Evolutionary conservation across 2,888 invertebrate genomes (phyloP).

Genomic region (Melikaiella ostensackeni): DNA sequence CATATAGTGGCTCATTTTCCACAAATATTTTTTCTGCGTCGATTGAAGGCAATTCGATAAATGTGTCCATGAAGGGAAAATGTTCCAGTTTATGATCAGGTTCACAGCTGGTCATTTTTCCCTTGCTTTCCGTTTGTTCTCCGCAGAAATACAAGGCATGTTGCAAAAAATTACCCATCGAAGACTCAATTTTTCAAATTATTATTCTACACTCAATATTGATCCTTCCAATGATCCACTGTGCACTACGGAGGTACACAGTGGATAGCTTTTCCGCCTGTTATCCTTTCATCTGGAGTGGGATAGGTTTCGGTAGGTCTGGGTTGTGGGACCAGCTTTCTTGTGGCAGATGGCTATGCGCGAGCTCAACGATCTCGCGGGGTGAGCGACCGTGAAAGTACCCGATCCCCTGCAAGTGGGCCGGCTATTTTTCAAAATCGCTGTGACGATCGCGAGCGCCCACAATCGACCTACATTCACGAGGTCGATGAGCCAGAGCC

Average conservation of each 20-base stretch:
- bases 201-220: too few species aligned
- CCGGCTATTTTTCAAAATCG: slow-evolving; percentile 75
- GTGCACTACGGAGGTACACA: too few species aligned
- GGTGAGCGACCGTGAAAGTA: slow-evolving; percentile 77
- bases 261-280: too few species aligned
- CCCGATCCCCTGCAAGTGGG: slow-evolving; percentile 73
- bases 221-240: not conserved
- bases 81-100: not conserved
- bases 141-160: not conserved
- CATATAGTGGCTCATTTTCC: too few species aligned
- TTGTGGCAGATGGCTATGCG: slow-evolving; percentile 41
- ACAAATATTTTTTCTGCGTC: too few species aligned
- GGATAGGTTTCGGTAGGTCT: slow-evolving; percentile 7
- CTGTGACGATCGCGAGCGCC: slow-evolving; percentile 76
- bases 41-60: too few species aligned
- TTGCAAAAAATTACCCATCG: too few species aligned
- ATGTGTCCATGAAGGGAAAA: not conserved
- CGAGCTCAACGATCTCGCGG: slow-evolving; percentile 61
- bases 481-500: slow-evolving; percentile 69
- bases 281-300: too few species aligned
- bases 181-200: too few species aligned
- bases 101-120: too few species aligned
- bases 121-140: too few species aligned
- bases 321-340: slow-evolving; percentile 16
- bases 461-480: slow-evolving; percentile 76